Base-by-base conservation (phyloP, 2,888 invertebrate species). In the Plagodis pulveraria region DNA sequence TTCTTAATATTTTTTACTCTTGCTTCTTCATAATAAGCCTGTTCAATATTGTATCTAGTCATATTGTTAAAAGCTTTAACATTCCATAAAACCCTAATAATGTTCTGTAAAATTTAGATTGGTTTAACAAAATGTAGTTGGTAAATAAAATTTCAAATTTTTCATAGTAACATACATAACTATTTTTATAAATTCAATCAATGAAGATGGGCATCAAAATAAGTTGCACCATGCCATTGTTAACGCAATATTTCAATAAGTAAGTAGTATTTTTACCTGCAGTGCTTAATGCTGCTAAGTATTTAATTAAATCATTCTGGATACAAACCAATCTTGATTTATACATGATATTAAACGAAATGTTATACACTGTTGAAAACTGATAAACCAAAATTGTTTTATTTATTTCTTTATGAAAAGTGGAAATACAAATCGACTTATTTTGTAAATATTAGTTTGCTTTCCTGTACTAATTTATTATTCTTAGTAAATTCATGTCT, bases 381-480 rank as follows among this genome's bases (percentile, higher is more conserved):
- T 43, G 53, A 56, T 52, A 12, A 44, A 47, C 46, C 9, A 6
- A 44, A n/a, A 42, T 45, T 43, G 32, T 46, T 49, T 50, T 52
- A 38, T 34, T 56, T 56, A 63, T 64, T 65, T 58, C 56, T 56
- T 60, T 65, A 51, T 63, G 59, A 67, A 22, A 22, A 32, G 65
- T 47, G 53, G 62, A 42, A 42, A 5, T 11, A 7, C 11, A 42
- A 42, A 70, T 58, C 57, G 59, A 70, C 62, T 65, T 68, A 81
- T 55, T 79, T 83, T 91, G 91, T 91, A 91, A 91, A 91, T 91
- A 91, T 88, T 86, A 84, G 83, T 87, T 88, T 81, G 89, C 86
- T 89, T 87, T 76, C 78, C 78, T 81, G 62, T 83, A 80, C 78
- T 89, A 81, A 88, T 86, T 87, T 88, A 89, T 88, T 89, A 74